Base-by-base conservation (phyloP, 2,888 invertebrate genomes). In the Cephus pulcher region DNA sequence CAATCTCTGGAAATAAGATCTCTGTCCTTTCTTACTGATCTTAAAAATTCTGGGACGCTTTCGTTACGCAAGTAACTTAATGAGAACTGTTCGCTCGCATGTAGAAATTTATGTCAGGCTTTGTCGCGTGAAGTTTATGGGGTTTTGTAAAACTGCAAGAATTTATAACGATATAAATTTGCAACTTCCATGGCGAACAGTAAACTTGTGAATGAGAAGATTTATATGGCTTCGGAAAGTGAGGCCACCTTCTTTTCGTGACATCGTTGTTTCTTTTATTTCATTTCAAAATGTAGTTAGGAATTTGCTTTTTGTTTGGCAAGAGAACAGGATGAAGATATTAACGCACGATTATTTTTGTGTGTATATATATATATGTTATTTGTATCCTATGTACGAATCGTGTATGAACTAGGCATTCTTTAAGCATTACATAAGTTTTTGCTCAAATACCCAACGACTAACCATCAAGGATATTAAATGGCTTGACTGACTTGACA, bases 401-500 rank as follows among this genome's bases (percentile, higher is more conserved):
- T 56, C 23, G 23, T 56, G 56, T 23, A 56, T 56, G 56, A 56
- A 56, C 56, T 56, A 9, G 23, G 56, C 23, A 56, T 56, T 23
- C 56, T 56, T 56, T 56, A 23, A 56, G 56, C 56, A 9, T 56
- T 56, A 56, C 56, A 56, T 56, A 56, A 56, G 56, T 23, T 56
- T 56, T 56, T 9, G 56, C 9, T 56, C 23, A 56, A 56, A 56
- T 56, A 56, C 56, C 9, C 23, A 56, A 56, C 56, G 56, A 23
- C 56, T 56, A 56, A 56, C 56, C 23, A 56, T 56, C 32, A 78
- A 74, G 75, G 69, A 76, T 73, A 69, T 40, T 33, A 56, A 75
- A 37, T 76, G 34, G 69, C 71, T 34, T 76, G 34, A 71, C 40
- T 35, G 83, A 76, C 75, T 80, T 84, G 84, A 83, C 84, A 84